Evolutionary conservation across 2,888 invertebrate species (phyloP).

Genomic region (Chrysodeixis includens): DNA sequence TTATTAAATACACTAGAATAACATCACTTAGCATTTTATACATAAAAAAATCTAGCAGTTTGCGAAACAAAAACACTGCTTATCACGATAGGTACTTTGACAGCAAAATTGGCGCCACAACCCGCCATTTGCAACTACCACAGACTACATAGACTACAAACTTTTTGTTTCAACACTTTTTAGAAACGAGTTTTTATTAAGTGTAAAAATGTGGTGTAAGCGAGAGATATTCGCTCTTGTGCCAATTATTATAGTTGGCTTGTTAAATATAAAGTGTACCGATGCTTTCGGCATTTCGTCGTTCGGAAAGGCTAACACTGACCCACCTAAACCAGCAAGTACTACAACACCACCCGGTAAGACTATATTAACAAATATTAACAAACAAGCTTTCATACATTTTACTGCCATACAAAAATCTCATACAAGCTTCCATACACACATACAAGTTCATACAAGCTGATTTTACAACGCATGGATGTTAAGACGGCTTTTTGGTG

Average conservation of each 20-base stretch:
- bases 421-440: slow-evolving; percentile 22
- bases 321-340: slow-evolving; percentile 78
- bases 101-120: slow-evolving; percentile 41
- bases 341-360: slow-evolving; percentile 82
- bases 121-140: slow-evolving; percentile 23
- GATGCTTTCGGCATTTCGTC: slow-evolving; percentile 81
- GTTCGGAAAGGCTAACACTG: slow-evolving; percentile 83
- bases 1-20: slow-evolving; percentile 15
- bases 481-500: slow-evolving; percentile 28
- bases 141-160: slow-evolving; percentile 34
- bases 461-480: slow-evolving; percentile 26
- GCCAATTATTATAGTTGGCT: slow-evolving; percentile 66
- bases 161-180: slow-evolving; percentile 7
- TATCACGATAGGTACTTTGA: slow-evolving; percentile 34
- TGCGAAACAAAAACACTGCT: slow-evolving; percentile 51
- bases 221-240: slow-evolving; percentile 53
- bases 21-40: slow-evolving; percentile 22
- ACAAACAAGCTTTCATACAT: slow-evolving; percentile 33
- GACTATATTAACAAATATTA: slow-evolving; percentile 56
- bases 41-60: slow-evolving; percentile 34
- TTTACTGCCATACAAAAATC: slow-evolving; percentile 18
- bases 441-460: slow-evolving; percentile 6
- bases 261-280: slow-evolving; percentile 65
- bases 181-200: slow-evolving; percentile 14
- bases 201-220: slow-evolving; percentile 56